These are phyloP conservation scores for Odontocolon sp. DNA, from an alignment of 2,888 invertebrate genomes.

Conservation along the genomic window DNA sequence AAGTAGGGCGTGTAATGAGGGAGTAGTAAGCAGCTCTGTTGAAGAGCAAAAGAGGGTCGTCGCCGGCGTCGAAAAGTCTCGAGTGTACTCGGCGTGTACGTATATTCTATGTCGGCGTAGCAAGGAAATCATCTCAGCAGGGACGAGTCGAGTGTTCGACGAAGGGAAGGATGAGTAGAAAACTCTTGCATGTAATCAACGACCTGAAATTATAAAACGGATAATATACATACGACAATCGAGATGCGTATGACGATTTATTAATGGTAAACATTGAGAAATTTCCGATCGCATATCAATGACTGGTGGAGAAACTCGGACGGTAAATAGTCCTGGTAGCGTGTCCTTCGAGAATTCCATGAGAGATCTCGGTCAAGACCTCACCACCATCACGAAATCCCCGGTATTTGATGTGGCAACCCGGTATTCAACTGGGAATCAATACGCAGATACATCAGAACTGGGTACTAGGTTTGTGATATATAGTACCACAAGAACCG, in stretches of 20 bases:
- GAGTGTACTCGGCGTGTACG: conserved; percentile 37
- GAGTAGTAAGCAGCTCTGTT: conserved; percentile 9
- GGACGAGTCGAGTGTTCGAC: background rate
- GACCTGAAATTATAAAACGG: background rate
- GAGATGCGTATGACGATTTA: background rate
- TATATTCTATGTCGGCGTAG: conserved; percentile 12
- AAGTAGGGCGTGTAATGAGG: conserved; percentile 53
- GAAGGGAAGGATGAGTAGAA: background rate
- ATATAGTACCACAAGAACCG: no score
- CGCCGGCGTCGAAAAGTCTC: conserved; percentile 44
- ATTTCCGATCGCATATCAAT: conserved; percentile 2
- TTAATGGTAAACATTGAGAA: background rate
- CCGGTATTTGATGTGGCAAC: conserved; percentile 49
- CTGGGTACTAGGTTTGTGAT: background rate
- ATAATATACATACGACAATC: background rate
- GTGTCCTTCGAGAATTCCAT: conserved; percentile 22
- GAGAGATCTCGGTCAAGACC: conserved; percentile 44
- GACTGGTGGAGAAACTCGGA: background rate
- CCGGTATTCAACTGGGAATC: conserved; percentile 35
- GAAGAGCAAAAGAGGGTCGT: conserved; percentile 15
- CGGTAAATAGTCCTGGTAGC: background rate
- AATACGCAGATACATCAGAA: background rate
- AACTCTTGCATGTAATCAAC: conserved; percentile 5
- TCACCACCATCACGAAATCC: conserved; percentile 39
- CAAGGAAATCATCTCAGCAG: conserved; percentile 16